A percentile compares a stretch with the other conserved stretches of the same genome.
phyloP scores from a whole-genome alignment of 2,888 invertebrate species.

The Amitus sp. region DNA sequence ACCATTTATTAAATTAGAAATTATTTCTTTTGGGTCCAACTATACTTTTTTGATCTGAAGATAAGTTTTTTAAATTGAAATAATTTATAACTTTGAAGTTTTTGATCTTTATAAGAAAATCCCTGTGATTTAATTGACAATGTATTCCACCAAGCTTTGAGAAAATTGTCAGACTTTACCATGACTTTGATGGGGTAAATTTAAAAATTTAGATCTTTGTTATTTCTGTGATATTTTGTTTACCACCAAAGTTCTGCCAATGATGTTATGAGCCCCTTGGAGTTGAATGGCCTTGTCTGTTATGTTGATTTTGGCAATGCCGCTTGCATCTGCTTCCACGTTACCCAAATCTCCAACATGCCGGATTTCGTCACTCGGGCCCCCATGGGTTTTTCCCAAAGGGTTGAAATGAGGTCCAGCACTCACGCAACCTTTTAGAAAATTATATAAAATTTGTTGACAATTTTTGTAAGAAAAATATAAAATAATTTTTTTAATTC shows the following conservation, averaged over 20 bases:
- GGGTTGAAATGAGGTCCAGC: conserved; percentile 97
- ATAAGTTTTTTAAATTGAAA: too few species aligned
- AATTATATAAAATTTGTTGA: conserved; percentile 6
- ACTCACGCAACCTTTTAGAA: conserved; percentile 76
- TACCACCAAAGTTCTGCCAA: conserved; percentile 86
- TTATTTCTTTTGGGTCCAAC: too few species aligned
- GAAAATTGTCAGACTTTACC: too few species aligned
- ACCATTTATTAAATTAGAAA: conserved; percentile 1
- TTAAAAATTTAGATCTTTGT: background rate
- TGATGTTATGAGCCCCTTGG: conserved; percentile 77
- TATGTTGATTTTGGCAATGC: conserved; percentile 75
- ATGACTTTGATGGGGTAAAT: too few species aligned
- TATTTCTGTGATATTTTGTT: conserved; percentile 10
- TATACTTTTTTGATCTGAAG: too few species aligned
- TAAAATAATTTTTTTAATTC: background rate
- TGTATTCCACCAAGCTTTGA: too few species aligned
- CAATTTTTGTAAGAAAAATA: background rate
- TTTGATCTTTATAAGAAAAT: too few species aligned
- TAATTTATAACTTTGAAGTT: too few species aligned
- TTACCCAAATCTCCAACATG: conserved; percentile 95
- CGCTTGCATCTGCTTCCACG: conserved; percentile 73
- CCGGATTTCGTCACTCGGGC: conserved; percentile 76
- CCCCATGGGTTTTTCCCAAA: conserved; percentile 81
- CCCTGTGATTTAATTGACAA: too few species aligned
- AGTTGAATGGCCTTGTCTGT: conserved; percentile 74